Base-by-base conservation (phyloP, 2,113 vertebrate genomes). In the Meleagris gallopavo region DNA sequence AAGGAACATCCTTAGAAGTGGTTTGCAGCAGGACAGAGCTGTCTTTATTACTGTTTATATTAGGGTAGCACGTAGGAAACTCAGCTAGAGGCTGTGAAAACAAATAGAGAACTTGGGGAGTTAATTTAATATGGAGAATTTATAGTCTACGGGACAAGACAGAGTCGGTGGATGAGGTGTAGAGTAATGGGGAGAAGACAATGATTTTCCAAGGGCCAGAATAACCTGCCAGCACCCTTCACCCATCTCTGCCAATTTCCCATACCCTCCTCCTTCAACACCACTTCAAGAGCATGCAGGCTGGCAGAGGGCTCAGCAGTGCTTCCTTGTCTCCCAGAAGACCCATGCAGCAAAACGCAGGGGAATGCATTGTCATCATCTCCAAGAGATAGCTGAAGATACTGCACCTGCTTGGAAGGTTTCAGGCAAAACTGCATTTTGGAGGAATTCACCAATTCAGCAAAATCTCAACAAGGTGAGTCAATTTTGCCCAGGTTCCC, bases 401-500 rank as follows among this genome's bases (percentile, higher is more conserved):
- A 95, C 65, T 61, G 92, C 94, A 96, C 90, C 96, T 93, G 92
- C 88, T 94, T 27, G 4, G 92, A 94, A 95, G 70, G 94, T 94
- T 96, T 94, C 94, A 86, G 95, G 94, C 96, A 90, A 90, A 94
- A 96, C 94, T 72, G 73, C 83, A 90, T 94, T 95, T 96, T 90
- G 84, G 90, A 95, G 73, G 95, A 96, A 96, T 95, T 96, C 88
- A 93, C 88, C 90, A 94, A 93, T 96, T 96, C 96, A 96, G 96
- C 95, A 96, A 90, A 88, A 96, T 96, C 96, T 90, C 94, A 82
- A 24, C 34, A 52, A 94, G 95, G 86, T 95, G 95, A 96, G 94
- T 92, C 94, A 97, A 93, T 95, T 96, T 95, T 95, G 74, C 89
- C 89, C 81, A 94, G 88, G 96, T 96, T 96, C 96, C 92, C 94